Evolutionary conservation across 2,113 vertebrate genomes (phyloP), one percentile per base, ranked within the genome.

Genomic region (Tyto alba): DNA sequence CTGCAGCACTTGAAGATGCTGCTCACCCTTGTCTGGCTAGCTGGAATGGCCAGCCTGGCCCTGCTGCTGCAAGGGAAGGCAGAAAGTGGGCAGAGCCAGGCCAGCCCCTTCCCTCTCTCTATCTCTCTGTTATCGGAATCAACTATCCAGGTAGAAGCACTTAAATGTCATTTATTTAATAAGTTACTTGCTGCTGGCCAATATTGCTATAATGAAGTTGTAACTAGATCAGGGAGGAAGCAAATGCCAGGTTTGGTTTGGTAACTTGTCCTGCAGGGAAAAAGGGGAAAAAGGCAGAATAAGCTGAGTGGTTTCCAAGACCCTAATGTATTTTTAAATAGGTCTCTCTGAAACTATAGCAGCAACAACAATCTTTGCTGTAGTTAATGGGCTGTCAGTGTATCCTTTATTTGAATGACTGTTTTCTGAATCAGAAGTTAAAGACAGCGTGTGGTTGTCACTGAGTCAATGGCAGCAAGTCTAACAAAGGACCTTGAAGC

Each of bases 111-210:
- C 40, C 47, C 89, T 59, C 27, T 40, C 30, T 89, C 45, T 89
- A 21, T 88, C 57, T 83, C 57, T 53, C 80, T 47, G 43, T 93
- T 92, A 77, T 78, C 62, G 68, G 84, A 91, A 84, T 87, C 59
- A 91, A 27, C 71, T 85, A 78, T 77, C 85, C 89, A 93, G 90
- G 89, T 91, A 96, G 95, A 95, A 96, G 74, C 45, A 74, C 96
- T 91, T 96, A 97, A 97, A 95, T 97, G 94, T 91, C 95, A 97
- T 97, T 97, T 96, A 98, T 97, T 98, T 98, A 89, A 97, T 98
- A 97, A 96, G 94, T 96, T 95, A 86, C 93, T 96, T 95, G 72
- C 89, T 95, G 96, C 94, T 96, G 93, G 94, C 94, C 97, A 95
- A 97, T 97, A 96, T 95, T 95, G 89, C 80, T 93, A 76, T 97